Percentiles rank a stretch among this genome's conserved stretches.
These are phyloP conservation scores for Patella ulyssiponensis DNA, from an alignment of 2,888 invertebrate genomes.

Conservation along the genomic window DNA sequence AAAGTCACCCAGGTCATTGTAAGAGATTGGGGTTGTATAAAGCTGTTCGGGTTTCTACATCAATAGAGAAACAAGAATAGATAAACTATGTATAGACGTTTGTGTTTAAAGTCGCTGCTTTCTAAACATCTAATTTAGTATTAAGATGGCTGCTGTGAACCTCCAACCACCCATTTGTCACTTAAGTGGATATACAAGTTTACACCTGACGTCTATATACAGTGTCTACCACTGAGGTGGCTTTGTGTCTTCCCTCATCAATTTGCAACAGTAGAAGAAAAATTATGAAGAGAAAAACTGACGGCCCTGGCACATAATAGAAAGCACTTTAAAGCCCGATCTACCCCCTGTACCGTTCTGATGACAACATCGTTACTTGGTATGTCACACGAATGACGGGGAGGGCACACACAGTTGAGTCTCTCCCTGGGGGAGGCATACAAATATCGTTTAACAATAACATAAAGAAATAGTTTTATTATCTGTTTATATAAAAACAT, in stretches of 20 bases:
- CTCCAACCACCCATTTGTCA: conserved; percentile 3
- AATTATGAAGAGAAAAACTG: conserved; percentile 9
- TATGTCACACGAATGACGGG: conserved; percentile 7
- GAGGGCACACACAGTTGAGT: not conserved
- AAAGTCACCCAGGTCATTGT: not conserved
- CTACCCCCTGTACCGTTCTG: not conserved
- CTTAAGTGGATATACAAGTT: conserved; percentile 13
- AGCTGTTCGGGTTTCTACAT: no score
- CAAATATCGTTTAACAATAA: not conserved
- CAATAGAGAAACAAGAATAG: not conserved
- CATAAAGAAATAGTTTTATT: not conserved
- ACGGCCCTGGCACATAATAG: conserved; percentile 9
- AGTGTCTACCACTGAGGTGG: conserved; percentile 7
- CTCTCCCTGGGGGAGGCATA: not conserved
- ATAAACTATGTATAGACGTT: not conserved
- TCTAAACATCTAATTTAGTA: conserved; percentile 7
- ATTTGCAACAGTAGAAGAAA: conserved; percentile 3
- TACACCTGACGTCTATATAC: conserved; percentile 7
- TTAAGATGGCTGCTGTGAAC: not conserved
- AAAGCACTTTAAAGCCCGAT: conserved; percentile 3
- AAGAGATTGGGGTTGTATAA: not conserved
- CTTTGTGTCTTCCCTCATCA: not conserved
- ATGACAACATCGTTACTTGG: conserved; percentile 10
- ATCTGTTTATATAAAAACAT: not conserved
- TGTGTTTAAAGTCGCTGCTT: not conserved